phyloP scores from a whole-genome alignment of 2,113 vertebrate species.

The Puntigrus tetrazona region DNA sequence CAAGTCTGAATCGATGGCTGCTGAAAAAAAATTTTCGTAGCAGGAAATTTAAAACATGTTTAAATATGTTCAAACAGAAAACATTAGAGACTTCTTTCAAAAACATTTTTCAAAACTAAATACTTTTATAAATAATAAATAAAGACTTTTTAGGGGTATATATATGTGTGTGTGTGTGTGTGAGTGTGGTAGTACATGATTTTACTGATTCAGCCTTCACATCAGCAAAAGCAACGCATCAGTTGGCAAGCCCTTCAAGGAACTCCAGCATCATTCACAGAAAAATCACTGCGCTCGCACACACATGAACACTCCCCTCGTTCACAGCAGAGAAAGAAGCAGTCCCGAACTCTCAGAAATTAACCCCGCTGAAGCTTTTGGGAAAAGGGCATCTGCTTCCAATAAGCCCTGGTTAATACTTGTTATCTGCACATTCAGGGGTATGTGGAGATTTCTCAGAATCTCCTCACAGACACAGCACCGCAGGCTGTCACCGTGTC shows the following conservation, averaged over 20 bases:
- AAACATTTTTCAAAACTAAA: too few species aligned
- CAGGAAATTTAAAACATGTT: too few species aligned
- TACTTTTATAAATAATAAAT: too few species aligned
- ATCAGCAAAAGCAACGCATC: constrained; percentile 14
- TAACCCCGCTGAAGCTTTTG: constrained; percentile 34
- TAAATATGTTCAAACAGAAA: too few species aligned
- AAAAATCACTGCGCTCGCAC: not conserved
- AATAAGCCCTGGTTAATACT: constrained; percentile 41
- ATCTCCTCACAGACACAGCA: not conserved
- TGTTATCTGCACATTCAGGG: constrained; percentile 39
- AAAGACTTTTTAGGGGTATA: too few species aligned
- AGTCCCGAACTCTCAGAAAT: constrained; percentile 21
- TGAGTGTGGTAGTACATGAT: not conserved
- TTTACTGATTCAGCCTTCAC: not conserved
- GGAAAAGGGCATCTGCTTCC: constrained; percentile 47
- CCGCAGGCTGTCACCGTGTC: not conserved
- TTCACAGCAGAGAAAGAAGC: not conserved
- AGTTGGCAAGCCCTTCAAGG: constrained; percentile 25
- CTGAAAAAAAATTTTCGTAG: too few species aligned
- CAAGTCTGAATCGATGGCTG: not conserved
- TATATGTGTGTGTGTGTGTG: too few species aligned
- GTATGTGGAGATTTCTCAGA: constrained; percentile 40
- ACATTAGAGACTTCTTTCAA: too few species aligned
- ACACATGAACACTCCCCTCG: not conserved
- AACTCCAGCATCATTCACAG: constrained; percentile 40